These are phyloP conservation scores for Anastrepha ludens DNA, from an alignment of 1,140 invertebrate species.

Conservation along the genomic window DNA sequence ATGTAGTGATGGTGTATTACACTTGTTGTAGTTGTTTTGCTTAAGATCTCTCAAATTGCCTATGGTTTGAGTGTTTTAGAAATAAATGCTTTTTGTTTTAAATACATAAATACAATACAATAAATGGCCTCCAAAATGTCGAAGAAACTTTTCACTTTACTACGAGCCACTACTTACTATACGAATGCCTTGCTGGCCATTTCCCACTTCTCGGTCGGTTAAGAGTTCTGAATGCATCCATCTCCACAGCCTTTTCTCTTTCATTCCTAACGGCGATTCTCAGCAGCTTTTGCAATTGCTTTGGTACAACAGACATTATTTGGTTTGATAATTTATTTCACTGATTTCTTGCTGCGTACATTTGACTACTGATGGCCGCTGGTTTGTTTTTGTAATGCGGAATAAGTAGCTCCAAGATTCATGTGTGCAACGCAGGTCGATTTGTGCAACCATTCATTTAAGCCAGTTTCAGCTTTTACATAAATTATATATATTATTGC, in stretches of 20 bases:
- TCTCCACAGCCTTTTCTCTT: not conserved
- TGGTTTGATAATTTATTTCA: not conserved
- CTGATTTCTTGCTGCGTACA: not conserved
- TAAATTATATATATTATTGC: no score
- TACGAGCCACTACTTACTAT: conserved; percentile 14
- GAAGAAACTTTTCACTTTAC: conserved; percentile 37
- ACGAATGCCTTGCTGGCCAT: not conserved
- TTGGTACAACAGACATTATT: not conserved
- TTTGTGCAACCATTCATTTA: no score
- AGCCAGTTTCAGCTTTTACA: no score
- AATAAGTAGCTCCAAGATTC: not conserved
- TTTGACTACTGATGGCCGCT: not conserved
- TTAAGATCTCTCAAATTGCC: not conserved
- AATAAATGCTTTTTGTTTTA: conserved; percentile 40
- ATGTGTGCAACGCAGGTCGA: no score
- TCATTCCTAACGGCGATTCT: not conserved
- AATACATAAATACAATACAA: conserved; percentile 47
- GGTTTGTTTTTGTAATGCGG: not conserved
- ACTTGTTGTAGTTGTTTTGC: not conserved
- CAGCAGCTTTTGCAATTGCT: not conserved
- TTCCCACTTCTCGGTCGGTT: not conserved
- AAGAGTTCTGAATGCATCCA: not conserved
- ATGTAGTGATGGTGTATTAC: not conserved
- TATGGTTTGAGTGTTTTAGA: conserved; percentile 15
- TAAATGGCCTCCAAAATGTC: conserved; percentile 33